A percentile compares a stretch with the other conserved stretches of the same genome.
phyloP scores from a whole-genome alignment of 2,797 vertebrate genomes.

The Cyclopterus lumpus region DNA sequence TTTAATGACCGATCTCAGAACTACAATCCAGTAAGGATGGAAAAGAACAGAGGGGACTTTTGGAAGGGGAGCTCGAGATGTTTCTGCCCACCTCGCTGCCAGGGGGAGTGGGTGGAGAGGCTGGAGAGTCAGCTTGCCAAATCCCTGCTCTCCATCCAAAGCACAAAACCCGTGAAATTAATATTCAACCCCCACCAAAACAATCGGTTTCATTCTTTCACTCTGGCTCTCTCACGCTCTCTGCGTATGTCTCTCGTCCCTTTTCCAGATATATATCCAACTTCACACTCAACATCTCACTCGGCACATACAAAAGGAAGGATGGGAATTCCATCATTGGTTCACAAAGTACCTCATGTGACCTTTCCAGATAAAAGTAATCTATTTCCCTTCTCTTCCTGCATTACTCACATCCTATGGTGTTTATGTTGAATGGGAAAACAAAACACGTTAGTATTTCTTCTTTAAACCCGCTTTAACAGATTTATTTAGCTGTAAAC shows the following conservation, averaged over 20 bases:
- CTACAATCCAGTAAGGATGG: slow-evolving; percentile 26
- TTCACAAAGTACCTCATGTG: slow-evolving; percentile 24
- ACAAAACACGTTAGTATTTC: not conserved
- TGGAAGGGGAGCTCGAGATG: slow-evolving; percentile 47
- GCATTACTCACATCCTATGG: not conserved
- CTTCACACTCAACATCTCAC: slow-evolving; percentile 13
- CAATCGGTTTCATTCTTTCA: slow-evolving; percentile 53
- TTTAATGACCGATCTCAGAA: slow-evolving; percentile 26
- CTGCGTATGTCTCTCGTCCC: not conserved
- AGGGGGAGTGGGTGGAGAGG: slow-evolving; percentile 55
- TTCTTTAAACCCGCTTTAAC: not conserved
- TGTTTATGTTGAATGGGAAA: not conserved
- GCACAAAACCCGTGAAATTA: slow-evolving; percentile 54
- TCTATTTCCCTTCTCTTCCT: not conserved
- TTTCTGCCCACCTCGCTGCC: slow-evolving; percentile 43
- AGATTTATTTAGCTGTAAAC: not conserved
- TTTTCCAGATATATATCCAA: slow-evolving; percentile 30
- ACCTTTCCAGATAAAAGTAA: slow-evolving; percentile 2
- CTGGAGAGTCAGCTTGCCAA: slow-evolving; percentile 47
- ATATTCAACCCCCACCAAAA: slow-evolving; percentile 48
- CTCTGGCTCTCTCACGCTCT: slow-evolving; percentile 34
- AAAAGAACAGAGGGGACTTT: slow-evolving; percentile 53
- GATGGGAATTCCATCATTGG: slow-evolving; percentile 7
- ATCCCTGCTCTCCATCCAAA: slow-evolving; percentile 26
- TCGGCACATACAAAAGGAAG: not conserved